Percentiles rank a stretch among this genome's conserved stretches.
These are phyloP conservation scores for Anthonomus grandis DNA, from an alignment of 1,140 invertebrate species.

Conservation along the genomic window DNA sequence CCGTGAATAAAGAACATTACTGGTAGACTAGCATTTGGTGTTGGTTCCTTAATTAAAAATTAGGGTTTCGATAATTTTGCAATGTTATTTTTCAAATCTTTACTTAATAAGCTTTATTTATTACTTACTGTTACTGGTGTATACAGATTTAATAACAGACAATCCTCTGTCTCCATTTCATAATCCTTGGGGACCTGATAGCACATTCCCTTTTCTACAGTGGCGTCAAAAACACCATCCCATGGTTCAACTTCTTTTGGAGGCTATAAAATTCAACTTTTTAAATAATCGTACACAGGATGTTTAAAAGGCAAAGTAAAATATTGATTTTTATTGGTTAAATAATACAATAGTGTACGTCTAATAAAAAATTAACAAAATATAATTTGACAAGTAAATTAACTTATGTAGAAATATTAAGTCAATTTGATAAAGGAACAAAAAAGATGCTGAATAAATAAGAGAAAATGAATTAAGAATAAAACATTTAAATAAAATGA, in stretches of 20 bases:
- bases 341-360: too few species aligned
- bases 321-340: too few species aligned
- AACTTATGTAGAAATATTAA: too few species aligned
- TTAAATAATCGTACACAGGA: too few species aligned
- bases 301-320: too few species aligned
- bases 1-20: conserved; percentile 50
- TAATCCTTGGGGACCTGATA: conserved; percentile 16
- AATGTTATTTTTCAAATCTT: too few species aligned
- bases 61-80: background rate
- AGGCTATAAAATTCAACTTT: conserved; percentile 19
- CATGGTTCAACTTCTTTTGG: conserved; percentile 26
- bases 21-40: conserved; percentile 9
- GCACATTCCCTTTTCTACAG: conserved; percentile 25
- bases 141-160: conserved; percentile 25
- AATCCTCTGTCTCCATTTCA: conserved; percentile 27
- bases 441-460: too few species aligned
- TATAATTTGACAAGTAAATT: too few species aligned
- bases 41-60: conserved; percentile 13
- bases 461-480: too few species aligned
- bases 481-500: too few species aligned
- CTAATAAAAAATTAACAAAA: background rate
- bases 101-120: background rate
- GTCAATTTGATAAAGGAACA: too few species aligned
- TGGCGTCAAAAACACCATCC: conserved; percentile 29
- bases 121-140: conserved; percentile 25